Conservation (phyloP, 2,888 invertebrate species). For the Acrobasis repandana region DNA sequence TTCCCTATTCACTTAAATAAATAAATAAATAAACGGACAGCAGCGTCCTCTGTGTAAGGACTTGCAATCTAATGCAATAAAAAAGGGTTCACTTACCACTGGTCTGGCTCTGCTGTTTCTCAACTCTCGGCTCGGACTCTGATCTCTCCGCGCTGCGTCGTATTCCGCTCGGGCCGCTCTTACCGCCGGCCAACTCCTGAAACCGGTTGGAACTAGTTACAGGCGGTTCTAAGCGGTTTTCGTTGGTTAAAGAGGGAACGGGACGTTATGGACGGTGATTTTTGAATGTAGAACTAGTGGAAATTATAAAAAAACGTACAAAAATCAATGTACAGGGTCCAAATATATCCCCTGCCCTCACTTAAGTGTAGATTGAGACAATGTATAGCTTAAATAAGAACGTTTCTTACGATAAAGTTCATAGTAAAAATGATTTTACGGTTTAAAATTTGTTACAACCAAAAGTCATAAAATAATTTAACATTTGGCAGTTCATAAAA, state of each 20-base stretch:
- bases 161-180: slow-evolving; percentile 62
- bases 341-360: background rate
- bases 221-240: slow-evolving; percentile 1
- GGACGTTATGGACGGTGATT: background rate
- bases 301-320: too few relatives aligned
- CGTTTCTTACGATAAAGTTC: too few relatives aligned
- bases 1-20: too few relatives aligned
- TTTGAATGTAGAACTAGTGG: too few relatives aligned
- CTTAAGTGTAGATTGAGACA: background rate
- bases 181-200: slow-evolving; percentile 75
- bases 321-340: too few relatives aligned
- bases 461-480: too few relatives aligned
- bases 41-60: too few relatives aligned
- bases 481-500: too few relatives aligned
- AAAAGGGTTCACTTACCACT: slow-evolving; percentile 57
- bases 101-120: slow-evolving; percentile 49
- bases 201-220: slow-evolving; percentile 18
- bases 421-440: too few relatives aligned
- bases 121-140: slow-evolving; percentile 52
- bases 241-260: background rate
- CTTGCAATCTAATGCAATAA: too few relatives aligned
- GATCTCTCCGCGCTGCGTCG: slow-evolving; percentile 67
- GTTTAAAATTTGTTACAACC: too few relatives aligned
- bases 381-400: background rate
- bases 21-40: too few relatives aligned